Percentiles rank a stretch among this genome's conserved stretches.
phyloP scores from a whole-genome alignment of 2,888 invertebrate species.

The Ypsolopha scabrella region DNA sequence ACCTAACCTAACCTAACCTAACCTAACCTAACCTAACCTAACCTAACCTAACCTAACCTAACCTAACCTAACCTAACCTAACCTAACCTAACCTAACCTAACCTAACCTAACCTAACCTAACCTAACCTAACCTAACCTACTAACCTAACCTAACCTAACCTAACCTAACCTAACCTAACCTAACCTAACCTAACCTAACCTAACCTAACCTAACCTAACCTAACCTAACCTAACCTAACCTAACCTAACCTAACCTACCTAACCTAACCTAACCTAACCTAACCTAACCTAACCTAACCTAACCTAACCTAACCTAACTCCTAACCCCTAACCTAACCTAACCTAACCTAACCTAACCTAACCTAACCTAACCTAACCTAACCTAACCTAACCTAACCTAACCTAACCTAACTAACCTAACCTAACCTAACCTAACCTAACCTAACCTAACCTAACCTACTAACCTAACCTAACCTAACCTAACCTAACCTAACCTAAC shows the following conservation, averaged over 20 bases:
- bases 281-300: conserved; percentile 9
- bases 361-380: conserved; percentile 5
- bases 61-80: conserved; percentile 9
- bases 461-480: conserved; percentile 5
- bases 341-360: conserved; percentile 5
- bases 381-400: conserved; percentile 5
- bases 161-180: conserved; percentile 9
- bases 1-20: conserved; percentile 7
- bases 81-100: conserved; percentile 10
- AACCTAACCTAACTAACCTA: conserved; percentile 5
- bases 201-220: conserved; percentile 9
- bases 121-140: too few relatives aligned
- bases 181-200: conserved; percentile 9
- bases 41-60: conserved; percentile 7
- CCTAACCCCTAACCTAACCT: conserved; percentile 4
- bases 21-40: conserved; percentile 7
- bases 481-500: conserved; percentile 5
- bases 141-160: conserved; percentile 9
- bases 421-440: conserved; percentile 5
- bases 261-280: conserved; percentile 10
- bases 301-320: conserved; percentile 9
- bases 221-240: conserved; percentile 7
- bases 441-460: too few relatives aligned
- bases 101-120: conserved; percentile 10
- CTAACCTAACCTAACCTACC: conserved; percentile 7